Percentiles rank a stretch among this genome's conserved stretches.
Conservation (phyloP, 2,888 invertebrate species). For the Aporophyla nigra region DNA sequence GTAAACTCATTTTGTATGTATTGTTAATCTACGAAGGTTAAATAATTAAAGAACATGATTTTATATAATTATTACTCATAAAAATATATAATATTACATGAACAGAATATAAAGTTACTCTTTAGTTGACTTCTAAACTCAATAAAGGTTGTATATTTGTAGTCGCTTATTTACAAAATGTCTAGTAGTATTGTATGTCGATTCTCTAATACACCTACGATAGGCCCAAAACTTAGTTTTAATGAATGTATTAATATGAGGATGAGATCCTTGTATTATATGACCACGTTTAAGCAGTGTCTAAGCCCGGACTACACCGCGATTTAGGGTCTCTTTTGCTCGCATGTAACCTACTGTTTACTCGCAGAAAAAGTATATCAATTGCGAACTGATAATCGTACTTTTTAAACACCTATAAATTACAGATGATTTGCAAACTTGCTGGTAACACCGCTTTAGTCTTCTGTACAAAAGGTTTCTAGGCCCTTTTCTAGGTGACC, state of each 20-base stretch:
- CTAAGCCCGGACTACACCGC: background rate
- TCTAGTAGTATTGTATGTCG: constrained; percentile 47
- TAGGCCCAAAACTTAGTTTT: background rate
- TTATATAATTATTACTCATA: constrained; percentile 28
- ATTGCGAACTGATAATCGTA: constrained; percentile 1
- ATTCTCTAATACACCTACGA: constrained; percentile 10
- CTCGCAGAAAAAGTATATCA: background rate
- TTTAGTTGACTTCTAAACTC: constrained; percentile 47
- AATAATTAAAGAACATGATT: constrained; percentile 29
- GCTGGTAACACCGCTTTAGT: background rate
- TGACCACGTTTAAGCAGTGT: background rate
- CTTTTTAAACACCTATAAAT: background rate
- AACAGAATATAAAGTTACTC: constrained; percentile 37
- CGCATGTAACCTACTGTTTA: background rate
- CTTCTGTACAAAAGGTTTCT: background rate
- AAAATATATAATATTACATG: constrained; percentile 16
- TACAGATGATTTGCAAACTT: background rate
- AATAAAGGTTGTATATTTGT: constrained; percentile 54
- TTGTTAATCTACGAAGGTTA: constrained; percentile 36
- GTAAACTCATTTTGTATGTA: constrained; percentile 51
- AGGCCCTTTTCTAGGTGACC: background rate
- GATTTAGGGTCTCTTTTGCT: background rate
- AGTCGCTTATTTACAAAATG: constrained; percentile 27
- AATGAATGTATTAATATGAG: background rate
- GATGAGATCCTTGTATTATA: background rate